A percentile compares a stretch with the other conserved stretches of the same genome.
These are phyloP conservation scores for Geotrypetes seraphini DNA, from an alignment of 2,797 vertebrate species.

Conservation along the genomic window DNA sequence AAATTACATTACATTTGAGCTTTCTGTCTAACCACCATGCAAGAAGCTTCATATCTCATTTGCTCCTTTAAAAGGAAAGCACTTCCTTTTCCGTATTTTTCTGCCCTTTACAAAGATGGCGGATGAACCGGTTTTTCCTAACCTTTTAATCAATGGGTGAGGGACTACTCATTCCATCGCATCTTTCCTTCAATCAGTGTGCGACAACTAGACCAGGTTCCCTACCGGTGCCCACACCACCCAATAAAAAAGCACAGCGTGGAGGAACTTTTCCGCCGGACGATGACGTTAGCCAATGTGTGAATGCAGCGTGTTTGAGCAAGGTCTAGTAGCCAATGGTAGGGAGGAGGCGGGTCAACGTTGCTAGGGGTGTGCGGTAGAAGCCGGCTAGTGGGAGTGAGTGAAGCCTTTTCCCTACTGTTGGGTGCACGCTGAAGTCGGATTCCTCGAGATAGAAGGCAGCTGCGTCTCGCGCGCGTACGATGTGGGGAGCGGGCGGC, in stretches of 20 bases:
- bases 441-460: too few relatives aligned
- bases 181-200: constrained; percentile 30
- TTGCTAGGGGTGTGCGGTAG: constrained; percentile 2
- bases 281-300: background rate
- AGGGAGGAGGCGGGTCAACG: background rate
- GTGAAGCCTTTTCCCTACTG: constrained; percentile 2
- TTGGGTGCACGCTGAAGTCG: background rate
- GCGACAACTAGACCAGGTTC: constrained; percentile 52
- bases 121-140: too few relatives aligned
- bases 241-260: constrained; percentile 43
- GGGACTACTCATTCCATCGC: background rate
- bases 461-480: constrained; percentile 8
- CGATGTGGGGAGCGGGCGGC: constrained; percentile 37
- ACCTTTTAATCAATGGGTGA: too few relatives aligned
- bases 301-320: rapidly evolving
- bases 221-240: rapidly evolving
- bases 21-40: too few relatives aligned
- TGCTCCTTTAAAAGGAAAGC: too few relatives aligned
- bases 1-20: too few relatives aligned
- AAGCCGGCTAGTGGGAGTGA: constrained; percentile 7
- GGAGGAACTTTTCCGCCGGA: constrained; percentile 14
- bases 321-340: constrained; percentile 19
- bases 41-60: too few relatives aligned
- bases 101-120: constrained; percentile 6
- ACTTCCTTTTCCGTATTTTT: too few relatives aligned